phyloP scores from a whole-genome alignment of 23 tunicate species.

The Styela plicata region DNA sequence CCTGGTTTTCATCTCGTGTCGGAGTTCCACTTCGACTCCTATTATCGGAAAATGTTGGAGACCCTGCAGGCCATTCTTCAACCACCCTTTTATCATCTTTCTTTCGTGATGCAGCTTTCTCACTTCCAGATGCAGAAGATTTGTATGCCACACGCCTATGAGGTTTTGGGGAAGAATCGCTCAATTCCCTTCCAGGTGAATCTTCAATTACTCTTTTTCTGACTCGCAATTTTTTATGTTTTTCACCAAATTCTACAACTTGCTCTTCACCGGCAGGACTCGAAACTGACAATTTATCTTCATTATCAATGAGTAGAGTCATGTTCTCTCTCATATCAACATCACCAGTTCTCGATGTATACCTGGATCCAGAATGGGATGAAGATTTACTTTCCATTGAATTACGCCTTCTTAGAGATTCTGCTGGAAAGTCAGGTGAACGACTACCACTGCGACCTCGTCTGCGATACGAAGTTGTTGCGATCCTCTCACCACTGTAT shows the following conservation, averaged over 20 bases:
- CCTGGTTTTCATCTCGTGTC: slow-evolving; percentile 82
- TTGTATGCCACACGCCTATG: neutral
- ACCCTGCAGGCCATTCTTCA: slow-evolving; percentile 10
- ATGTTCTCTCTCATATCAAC: slow-evolving; percentile 28
- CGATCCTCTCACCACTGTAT: neutral
- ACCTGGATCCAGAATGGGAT: slow-evolving; percentile 26
- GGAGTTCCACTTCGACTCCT: slow-evolving; percentile 88
- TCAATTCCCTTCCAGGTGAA: slow-evolving; percentile 3
- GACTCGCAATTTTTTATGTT: slow-evolving; percentile 8
- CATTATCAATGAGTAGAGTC: neutral
- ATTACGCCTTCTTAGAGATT: neutral
- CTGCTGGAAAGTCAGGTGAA: slow-evolving; percentile 16
- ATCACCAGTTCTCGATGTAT: slow-evolving; percentile 18
- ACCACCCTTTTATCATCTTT: neutral
- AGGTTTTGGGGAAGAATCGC: slow-evolving; percentile 29
- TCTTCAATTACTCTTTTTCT: slow-evolving; percentile 2
- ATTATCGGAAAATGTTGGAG: slow-evolving; percentile 31
- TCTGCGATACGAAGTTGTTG: slow-evolving; percentile 20
- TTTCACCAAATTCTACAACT: slow-evolving; percentile 14
- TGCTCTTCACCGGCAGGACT: slow-evolving; percentile 8
- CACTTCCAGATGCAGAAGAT: neutral
- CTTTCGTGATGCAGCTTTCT: neutral
- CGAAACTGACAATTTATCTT: slow-evolving; percentile 13
- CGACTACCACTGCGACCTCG: slow-evolving; percentile 19
- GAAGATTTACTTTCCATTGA: slow-evolving; percentile 32